Conservation (phyloP, 2,888 invertebrate species). For the Clepsis dumicolana region DNA sequence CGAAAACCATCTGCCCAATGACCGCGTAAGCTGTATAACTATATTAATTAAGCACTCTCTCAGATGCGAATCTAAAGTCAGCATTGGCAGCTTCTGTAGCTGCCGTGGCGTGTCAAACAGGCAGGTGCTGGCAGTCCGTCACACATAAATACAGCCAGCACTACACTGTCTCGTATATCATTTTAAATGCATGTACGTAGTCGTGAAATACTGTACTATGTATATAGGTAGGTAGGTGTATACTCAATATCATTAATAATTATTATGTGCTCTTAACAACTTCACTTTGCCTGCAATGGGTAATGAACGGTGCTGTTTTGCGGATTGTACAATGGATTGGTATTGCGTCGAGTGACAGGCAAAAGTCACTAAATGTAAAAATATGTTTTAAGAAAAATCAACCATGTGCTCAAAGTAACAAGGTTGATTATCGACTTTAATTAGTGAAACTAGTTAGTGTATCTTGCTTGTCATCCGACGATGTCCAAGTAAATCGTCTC, state of each 20-base stretch:
- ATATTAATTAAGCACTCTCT: slow-evolving; percentile 12
- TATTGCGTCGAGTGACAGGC: too few species aligned
- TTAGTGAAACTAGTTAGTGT: too few species aligned
- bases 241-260: neutral
- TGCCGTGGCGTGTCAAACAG: slow-evolving; percentile 18
- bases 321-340: neutral
- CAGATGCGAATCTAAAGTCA: slow-evolving; percentile 25
- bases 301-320: neutral
- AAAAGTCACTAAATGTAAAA: too few species aligned
- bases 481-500: too few species aligned
- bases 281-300: neutral
- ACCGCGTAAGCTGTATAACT: slow-evolving; percentile 1
- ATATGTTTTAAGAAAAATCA: too few species aligned
- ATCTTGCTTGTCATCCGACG: too few species aligned
- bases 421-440: too few species aligned
- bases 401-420: too few species aligned
- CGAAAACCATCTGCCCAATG: neutral
- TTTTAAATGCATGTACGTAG: neutral
- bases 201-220: neutral
- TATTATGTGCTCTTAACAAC: neutral
- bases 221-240: neutral
- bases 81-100: slow-evolving; percentile 20
- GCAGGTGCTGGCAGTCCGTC: slow-evolving; percentile 59
- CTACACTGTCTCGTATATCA: slow-evolving; percentile 48
- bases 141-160: slow-evolving; percentile 56